Percentiles rank a stretch among this genome's conserved stretches.
Evolutionary conservation across 2,888 invertebrate species (phyloP).

Genomic region (Philereme vetulata): DNA sequence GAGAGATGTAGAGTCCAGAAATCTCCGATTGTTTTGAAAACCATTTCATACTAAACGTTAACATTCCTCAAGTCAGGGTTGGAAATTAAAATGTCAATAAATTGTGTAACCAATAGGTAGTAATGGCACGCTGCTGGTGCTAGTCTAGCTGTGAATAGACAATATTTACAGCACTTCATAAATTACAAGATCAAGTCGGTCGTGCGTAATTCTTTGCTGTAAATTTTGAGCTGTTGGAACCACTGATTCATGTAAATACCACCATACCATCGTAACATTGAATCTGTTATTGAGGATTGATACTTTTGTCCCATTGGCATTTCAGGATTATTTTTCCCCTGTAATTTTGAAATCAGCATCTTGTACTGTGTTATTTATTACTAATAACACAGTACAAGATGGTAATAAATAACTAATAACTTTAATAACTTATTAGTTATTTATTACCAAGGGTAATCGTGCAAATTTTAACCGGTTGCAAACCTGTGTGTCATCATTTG

Average conservation of each 20-base stretch:
- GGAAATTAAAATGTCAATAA: conserved; percentile 37
- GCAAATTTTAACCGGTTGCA: conserved; percentile 15
- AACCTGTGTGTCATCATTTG: conserved; percentile 36
- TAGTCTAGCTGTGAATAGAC: conserved; percentile 32
- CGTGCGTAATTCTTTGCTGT: conserved; percentile 23
- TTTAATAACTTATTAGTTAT: no score
- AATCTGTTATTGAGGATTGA: no score
- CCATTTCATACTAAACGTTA: background rate
- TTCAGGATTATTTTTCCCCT: no score
- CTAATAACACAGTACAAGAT: no score
- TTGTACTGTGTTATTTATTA: background rate
- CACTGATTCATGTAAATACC: no score
- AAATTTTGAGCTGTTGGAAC: background rate
- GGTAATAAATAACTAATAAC: no score
- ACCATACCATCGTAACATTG: no score
- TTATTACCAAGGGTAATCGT: background rate
- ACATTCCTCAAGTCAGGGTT: conserved; percentile 19
- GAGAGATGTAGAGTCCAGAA: background rate
- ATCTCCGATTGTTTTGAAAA: background rate
- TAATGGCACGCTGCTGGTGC: conserved; percentile 41
- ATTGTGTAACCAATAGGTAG: conserved; percentile 50
- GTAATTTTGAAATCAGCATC: no score
- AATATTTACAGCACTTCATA: conserved; percentile 41
- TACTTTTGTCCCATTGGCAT: no score
- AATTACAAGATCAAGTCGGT: conserved; percentile 32